Evolutionary conservation across 2,888 invertebrate genomes (phyloP), one percentile per base, ranked within the genome.

Genomic region (Agrotis puta): DNA sequence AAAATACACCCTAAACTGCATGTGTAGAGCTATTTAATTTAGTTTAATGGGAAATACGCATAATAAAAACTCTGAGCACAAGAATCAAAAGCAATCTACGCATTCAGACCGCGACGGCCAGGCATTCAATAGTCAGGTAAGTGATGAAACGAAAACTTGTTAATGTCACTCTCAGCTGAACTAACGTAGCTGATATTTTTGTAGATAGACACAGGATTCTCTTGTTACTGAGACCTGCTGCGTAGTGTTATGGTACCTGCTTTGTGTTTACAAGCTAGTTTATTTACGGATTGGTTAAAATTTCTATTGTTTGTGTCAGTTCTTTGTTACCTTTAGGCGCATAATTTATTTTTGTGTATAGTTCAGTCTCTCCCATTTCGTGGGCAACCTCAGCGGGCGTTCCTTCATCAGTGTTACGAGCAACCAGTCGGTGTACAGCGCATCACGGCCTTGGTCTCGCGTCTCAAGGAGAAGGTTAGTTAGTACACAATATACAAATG

Each of bases 401-500:
- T 97, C 97, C 83, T 96, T 96, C 92, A 91, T 94, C 79, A 97
- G 97, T 90, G 92, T 96, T 80, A 95, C 95, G 81, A 97, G 97
- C 89, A 96, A 96, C 91, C 96, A 96, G 92, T 97, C 97, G 45
- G 96, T 95, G 74, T 96, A 95, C 91, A 97, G 97, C 91, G 95
- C 96, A 90, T 96, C 96, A 84, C 96, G 97, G 89, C 97, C 97
- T 90, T 97, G 97, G 97, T 97, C 97, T 88, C 96, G 97, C 87
- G 94, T 97, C 87, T 97, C 97, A 87, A 93, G 97, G 88, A 96
- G 97, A 95, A 97, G 97, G 97, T 97, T 92, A 94, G 97, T 97
- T 92, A 94, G 94, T 92, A 79, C 56, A 79, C 74, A 58, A 51
- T 68, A 81, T 79, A 87, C 77, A 88, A 83, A 87, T 87, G 83